Percentiles rank a stretch among this genome's conserved stretches.
phyloP scores from a whole-genome alignment of 1,140 invertebrate genomes.

The Scaptomyza montana region DNA sequence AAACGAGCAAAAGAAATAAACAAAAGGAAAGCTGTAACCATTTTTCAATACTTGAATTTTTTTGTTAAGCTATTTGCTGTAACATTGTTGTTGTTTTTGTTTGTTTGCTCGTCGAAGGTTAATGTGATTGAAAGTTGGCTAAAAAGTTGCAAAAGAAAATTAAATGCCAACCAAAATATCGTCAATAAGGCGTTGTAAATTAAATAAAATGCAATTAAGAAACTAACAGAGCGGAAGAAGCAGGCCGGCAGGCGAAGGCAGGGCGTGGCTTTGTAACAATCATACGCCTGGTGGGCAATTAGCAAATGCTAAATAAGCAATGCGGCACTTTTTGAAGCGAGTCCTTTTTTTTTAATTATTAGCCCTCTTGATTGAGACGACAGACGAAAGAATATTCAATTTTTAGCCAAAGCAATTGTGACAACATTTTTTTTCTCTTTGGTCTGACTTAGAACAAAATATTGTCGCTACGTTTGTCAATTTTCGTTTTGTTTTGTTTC shows the following conservation, averaged over 20 bases:
- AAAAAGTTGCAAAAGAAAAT: slow-evolving; percentile 15
- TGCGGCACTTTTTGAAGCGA: background rate
- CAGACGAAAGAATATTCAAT: slow-evolving; percentile 71
- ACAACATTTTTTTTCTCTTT: slow-evolving; percentile 35
- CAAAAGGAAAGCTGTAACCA: background rate
- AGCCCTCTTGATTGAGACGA: too few species aligned
- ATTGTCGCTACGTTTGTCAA: background rate
- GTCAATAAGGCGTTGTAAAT: slow-evolving; percentile 40
- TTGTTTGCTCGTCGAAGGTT: slow-evolving; percentile 2
- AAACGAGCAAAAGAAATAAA: background rate
- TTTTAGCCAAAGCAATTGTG: slow-evolving; percentile 50
- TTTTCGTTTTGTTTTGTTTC: slow-evolving; percentile 3
- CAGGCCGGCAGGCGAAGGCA: background rate
- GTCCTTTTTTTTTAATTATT: too few species aligned
- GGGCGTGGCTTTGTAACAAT: slow-evolving; percentile 46
- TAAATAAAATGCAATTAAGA: slow-evolving; percentile 49
- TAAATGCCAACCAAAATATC: slow-evolving; percentile 30
- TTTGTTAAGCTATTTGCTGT: too few species aligned
- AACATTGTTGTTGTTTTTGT: background rate
- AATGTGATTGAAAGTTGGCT: slow-evolving; percentile 33
- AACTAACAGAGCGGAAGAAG: slow-evolving; percentile 12
- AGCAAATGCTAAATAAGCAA: slow-evolving; percentile 66
- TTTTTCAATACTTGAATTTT: background rate
- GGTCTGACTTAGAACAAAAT: background rate
- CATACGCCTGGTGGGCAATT: slow-evolving; percentile 68